A percentile compares a stretch with the other conserved stretches of the same genome.
Evolutionary conservation across 2,113 vertebrate genomes (phyloP).

Genomic region (Carollia perspicillata): DNA sequence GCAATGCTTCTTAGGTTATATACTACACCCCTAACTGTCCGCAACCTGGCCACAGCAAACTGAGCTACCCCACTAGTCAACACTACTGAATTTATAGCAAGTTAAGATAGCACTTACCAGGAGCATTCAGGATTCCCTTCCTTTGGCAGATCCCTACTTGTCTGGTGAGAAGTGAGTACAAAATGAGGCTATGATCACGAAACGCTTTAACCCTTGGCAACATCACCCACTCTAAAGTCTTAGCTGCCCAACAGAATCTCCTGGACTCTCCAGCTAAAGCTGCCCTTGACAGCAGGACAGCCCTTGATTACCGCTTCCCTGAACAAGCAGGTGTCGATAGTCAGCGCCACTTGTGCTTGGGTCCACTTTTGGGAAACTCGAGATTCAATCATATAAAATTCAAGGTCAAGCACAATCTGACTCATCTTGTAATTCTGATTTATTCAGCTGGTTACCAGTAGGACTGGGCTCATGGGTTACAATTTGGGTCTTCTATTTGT

Average conservation of each 20-base stretch:
- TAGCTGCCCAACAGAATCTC: background rate
- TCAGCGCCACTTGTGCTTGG: background rate
- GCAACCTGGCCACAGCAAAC: background rate
- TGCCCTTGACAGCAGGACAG: background rate
- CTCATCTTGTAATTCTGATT: background rate
- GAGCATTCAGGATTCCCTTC: background rate
- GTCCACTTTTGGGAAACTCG: background rate
- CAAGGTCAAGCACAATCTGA: background rate
- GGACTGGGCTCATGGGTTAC: background rate
- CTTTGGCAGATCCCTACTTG: background rate
- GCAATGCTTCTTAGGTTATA: background rate
- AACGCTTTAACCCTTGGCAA: background rate
- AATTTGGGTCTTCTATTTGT: background rate
- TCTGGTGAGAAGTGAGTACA: background rate
- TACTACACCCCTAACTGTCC: background rate
- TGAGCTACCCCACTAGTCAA: background rate
- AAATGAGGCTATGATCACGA: background rate
- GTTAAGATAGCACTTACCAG: background rate
- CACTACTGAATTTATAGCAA: background rate
- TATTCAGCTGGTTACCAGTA: background rate
- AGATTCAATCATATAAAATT: background rate
- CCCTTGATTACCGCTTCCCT: background rate
- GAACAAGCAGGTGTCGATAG: background rate
- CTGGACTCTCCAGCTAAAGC: background rate
- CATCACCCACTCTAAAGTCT: background rate